Conservation (phyloP, 2,113 vertebrate species). For the Galeopterus variegatus region DNA sequence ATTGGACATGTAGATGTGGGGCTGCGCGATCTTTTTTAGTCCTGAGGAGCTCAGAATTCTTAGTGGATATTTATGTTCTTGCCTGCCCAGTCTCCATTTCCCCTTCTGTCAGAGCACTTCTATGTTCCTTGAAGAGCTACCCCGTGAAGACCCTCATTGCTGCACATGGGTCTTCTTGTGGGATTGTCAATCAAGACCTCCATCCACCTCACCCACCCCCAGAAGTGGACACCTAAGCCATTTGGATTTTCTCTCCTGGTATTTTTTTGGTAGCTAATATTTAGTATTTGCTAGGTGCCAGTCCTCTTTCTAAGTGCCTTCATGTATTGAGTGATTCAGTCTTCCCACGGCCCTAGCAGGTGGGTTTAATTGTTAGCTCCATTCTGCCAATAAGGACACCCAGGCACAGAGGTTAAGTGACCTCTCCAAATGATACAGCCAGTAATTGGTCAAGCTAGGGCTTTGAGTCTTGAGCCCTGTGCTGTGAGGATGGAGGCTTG, state of each 20-base stretch:
- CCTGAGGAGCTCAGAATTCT: neutral
- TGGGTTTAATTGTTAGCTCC: neutral
- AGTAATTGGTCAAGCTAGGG: neutral
- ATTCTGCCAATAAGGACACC: neutral
- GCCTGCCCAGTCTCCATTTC: neutral
- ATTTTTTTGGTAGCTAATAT: neutral
- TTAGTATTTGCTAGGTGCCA: neutral
- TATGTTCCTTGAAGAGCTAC: neutral
- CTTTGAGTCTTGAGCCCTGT: neutral
- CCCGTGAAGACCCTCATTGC: neutral
- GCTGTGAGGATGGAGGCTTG: neutral
- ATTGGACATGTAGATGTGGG: neutral
- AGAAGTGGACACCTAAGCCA: neutral
- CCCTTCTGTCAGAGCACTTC: neutral
- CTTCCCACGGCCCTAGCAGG: neutral
- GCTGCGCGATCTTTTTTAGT: neutral
- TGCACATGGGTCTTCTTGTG: neutral
- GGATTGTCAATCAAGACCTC: neutral
- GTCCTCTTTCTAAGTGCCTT: neutral
- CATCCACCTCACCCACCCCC: neutral
- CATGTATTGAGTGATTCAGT: neutral
- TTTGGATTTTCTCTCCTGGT: neutral
- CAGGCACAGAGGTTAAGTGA: neutral
- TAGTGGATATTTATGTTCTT: neutral
- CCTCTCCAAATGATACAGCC: neutral